Evolutionary conservation across 2,888 invertebrate genomes (phyloP), one percentile per base, ranked within the genome.

Genomic region (Amphiduros pacificus): DNA sequence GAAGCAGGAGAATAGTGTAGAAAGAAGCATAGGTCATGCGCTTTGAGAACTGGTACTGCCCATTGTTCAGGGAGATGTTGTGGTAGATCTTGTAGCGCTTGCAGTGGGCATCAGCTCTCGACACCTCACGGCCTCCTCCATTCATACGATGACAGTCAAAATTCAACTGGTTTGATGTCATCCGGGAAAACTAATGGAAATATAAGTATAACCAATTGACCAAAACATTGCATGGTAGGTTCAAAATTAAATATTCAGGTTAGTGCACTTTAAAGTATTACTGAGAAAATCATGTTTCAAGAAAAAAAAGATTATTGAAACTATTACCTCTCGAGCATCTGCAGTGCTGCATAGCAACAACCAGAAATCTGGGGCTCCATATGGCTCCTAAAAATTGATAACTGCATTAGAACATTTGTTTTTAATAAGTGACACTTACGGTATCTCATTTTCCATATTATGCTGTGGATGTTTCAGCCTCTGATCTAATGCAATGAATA

Each of bases 311-410:
- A 36, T 9, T 14, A 17, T 36, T 9, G 14, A 17, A 36, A 36
- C 9, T 36, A 36, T 54, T 40, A 64, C 64, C 61, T 64, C 64
- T 29, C 64, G 31, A 28, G 58, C 64, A n/a, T 62, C 64, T n/a
- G 59, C 54, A 1, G 55, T 55, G 52, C 55, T 64, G 52, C 64
- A 64, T 26, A 64, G 55, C 22, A 64, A 40, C 29, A 64, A 36
- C 62, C 62, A 64, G 53, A 64, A 62, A 27, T 62, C 50, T 22
- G 64, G 61, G 3, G 31, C 48, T 20, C 55, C 57, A 27, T 27
- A 24, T 9, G 55, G 53, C 28, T 64, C 58, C 64, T 64, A 54
- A 41, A 64, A 54, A 9, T 32, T 11, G 14, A 17, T 41, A n/a
- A 31, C n/a, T 1, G 27, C 2, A 50, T 48, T 22, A 48, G n/a